Percentiles rank a stretch among this genome's conserved stretches.
Evolutionary conservation across 2,888 invertebrate genomes (phyloP).

Genomic region (Drosophila crucigera): DNA sequence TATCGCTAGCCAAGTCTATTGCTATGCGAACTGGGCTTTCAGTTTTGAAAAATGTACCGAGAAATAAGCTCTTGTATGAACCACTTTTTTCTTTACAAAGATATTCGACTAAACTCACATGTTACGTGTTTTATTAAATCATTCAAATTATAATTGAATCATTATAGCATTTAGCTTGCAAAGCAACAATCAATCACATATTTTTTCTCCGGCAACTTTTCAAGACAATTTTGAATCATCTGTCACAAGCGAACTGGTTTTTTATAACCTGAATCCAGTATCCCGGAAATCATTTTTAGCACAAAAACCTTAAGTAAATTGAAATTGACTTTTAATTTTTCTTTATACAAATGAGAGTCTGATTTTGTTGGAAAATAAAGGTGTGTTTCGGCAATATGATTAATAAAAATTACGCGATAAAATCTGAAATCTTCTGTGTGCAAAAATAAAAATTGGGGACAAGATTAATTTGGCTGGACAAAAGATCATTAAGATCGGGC

Average conservation of each 20-base stretch:
- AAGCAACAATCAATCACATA: neutral
- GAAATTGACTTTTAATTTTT: neutral
- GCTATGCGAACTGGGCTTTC: neutral
- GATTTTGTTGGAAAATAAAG: neutral
- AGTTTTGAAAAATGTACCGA: neutral
- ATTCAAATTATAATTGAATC: neutral
- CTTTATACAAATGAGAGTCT: neutral
- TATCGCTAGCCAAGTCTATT: accelerated
- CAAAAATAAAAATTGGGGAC: neutral
- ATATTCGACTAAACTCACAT: neutral
- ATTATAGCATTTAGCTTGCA: neutral
- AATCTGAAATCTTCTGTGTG: neutral
- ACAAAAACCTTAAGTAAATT: neutral
- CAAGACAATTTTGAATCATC: neutral
- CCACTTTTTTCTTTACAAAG: neutral
- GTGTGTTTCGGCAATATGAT: neutral
- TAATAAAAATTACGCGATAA: accelerated
- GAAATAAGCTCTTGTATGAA: neutral
- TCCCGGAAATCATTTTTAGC: neutral
- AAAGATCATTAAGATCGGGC: neutral
- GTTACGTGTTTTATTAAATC: neutral
- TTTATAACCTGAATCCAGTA: neutral
- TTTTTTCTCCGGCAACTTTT: neutral
- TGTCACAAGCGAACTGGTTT: neutral
- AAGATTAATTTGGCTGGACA: neutral